Evolutionary conservation across 1,140 invertebrate species (phyloP), one percentile per base, ranked within the genome.

Genomic region (Hyles vespertilio): DNA sequence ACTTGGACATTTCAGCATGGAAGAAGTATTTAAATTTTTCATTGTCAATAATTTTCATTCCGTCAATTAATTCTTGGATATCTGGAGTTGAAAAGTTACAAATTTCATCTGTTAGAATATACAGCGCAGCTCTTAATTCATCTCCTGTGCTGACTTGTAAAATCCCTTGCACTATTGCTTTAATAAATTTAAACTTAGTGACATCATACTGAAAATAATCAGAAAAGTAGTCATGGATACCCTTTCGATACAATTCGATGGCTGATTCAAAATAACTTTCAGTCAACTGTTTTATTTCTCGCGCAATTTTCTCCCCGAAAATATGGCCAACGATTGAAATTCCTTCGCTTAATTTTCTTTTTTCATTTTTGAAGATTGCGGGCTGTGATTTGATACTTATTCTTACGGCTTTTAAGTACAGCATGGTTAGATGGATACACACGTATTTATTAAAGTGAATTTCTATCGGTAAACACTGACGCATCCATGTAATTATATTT

Each of bases 371-470:
- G 47, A 79, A 80, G 3, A 71, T 49, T 10, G 66, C 56, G 3
- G 72, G 69, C 22, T 67, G 66, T 40, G 67, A 51, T 58, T 72
- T 70, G 2, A 71, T 10, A 40, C 66, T 50, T n/a, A 73, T 65
- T 32, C 65, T 60, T 9, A 81, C 61, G n/a, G 77, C 58, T 33
- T 74, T 75, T 33, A 59, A 78, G 58, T 79, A 84, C 9, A 78
- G 50, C 69, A 81, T 78, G 22, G 68, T 78, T n/a, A 77, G 61
- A 56, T 82, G 76, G 32, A 84, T 68, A 11, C 64, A 51, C 0
- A 71, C 63, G 48, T 79, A 84, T 34, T 36, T 59, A 8, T 53
- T 46, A 10, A 82, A 77, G 58, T 74, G 62, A 44, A 63, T 52
- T 36, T 75, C 68, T n/a, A 70, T 63, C 1, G 74, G 66, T 11